Base-by-base conservation (phyloP, 2,888 invertebrate genomes). In the Cerastoderma edule region DNA sequence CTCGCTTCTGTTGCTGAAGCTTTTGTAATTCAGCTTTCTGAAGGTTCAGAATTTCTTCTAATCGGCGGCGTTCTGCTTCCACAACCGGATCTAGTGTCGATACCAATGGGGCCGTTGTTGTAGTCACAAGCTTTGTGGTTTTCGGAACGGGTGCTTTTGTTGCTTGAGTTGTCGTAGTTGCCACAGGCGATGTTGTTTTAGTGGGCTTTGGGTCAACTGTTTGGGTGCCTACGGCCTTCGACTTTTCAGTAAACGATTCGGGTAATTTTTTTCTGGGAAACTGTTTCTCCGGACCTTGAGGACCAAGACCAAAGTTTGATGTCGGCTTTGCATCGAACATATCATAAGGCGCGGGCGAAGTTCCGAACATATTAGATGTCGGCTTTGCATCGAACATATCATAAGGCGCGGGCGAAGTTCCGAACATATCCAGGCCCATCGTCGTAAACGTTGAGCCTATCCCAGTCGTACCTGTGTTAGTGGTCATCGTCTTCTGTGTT, bases 191-290 rank as follows among this genome's bases (percentile, higher is more conserved):
- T 16, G 76, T 77, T 22, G 76, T 53, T 4, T 44, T 28, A 2
- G 69, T 72, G n/a, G 76, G 76, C 33, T 65, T 64, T n/a, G 72
- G 68, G 32, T 77, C 76, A 24, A 77, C 76, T 30, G 65, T 68
- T 19, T 64, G 35, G 19, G 65, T 72, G 2, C 65, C 66, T n/a
- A 65, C 46, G 2, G 71, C 63, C n/a, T n/a, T n/a, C 13, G 67
- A 53, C 33, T 71, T 56, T 28, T 76, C 68, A 16, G 75, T 76
- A 35, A n/a, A 57, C 19, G 32, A 28, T 33, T 57, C 16, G 16
- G 10, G 10, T 13, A 39, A 13, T 39, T 39, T 16, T 39, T 8
- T 16, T 39, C 39, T 54, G 0, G 24, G 27, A n/a, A n/a, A n/a
- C 5, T 32, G 57, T n/a, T 57, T 57, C n/a, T 13, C 8, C 8